Evolutionary conservation across 1,140 invertebrate species (phyloP), one percentile per base, ranked within the genome.

Genomic region (Thaumatotibia leucotreta): DNA sequence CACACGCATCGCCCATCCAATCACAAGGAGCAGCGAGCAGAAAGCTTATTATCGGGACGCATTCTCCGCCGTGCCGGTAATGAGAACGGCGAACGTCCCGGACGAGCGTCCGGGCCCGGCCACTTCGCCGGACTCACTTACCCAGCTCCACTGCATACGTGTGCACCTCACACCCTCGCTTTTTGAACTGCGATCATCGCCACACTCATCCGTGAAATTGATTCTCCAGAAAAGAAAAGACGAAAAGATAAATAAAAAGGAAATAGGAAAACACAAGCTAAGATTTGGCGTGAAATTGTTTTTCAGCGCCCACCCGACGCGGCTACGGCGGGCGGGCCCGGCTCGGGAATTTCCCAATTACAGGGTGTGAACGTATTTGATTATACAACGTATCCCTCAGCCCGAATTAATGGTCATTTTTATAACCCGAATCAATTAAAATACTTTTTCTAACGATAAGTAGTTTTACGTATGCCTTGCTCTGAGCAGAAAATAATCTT

Each of bases 211-310:
- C 88, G 88, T 91, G 88, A 91, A 91, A 91, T 91, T 91, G 88
- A 91, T 91, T 91, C 88, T 81, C 84, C 79, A 84, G 83, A 81
- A 86, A 89, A 88, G 85, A 86, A 88, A 91, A 91, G 85, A 91
- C 86, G 85, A 83, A 89, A 91, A 89, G 86, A 91, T 91, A 91
- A 91, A 91, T 91, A 89, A 89, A 90, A 89, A 89, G 85, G 86
- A 91, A 91, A 91, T 91, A 89, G 85, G 83, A 91, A 91, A 91
- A 89, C 86, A 91, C 88, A 84, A 85, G 84, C 86, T 88, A 89
- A 91, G 86, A 91, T 91, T 91, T 91, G 88, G 88, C 88, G 88
- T 91, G 86, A 91, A 91, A 91, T 91, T 91, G 86, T 91, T 91
- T 89, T 91, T 88, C 81, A 87, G 79, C 82, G 75, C 81, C 83